A percentile compares a stretch with the other conserved stretches of the same genome.
Conservation (phyloP, 2,113 vertebrate genomes). For the Plestiodon gilberti region DNA sequence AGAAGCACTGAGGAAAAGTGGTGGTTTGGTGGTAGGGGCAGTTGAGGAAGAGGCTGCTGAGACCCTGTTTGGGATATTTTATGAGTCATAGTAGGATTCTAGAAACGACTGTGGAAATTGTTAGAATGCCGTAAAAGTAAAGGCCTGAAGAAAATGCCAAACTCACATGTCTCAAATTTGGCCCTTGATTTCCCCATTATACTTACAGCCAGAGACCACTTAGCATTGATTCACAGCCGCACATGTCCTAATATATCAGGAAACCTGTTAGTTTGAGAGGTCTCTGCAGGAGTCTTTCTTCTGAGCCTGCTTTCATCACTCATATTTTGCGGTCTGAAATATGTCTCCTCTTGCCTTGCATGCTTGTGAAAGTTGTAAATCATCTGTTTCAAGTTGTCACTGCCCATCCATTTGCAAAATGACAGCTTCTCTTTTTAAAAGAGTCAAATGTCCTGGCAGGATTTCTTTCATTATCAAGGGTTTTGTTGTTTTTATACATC, state of each 20-base stretch:
- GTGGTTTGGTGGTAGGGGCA: neutral
- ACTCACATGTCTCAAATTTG: neutral
- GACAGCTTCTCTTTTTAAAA: constrained; percentile 7
- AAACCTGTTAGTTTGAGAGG: neutral
- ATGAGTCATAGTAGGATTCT: neutral
- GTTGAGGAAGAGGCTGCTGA: neutral
- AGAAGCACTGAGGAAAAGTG: no score
- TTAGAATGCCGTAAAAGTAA: neutral
- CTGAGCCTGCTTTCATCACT: neutral
- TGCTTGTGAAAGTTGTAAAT: constrained; percentile 26
- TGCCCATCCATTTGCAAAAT: neutral
- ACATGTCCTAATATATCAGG: fast-evolving
- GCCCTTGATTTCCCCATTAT: neutral
- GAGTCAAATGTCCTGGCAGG: neutral
- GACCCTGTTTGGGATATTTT: neutral
- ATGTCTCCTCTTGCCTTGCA: neutral
- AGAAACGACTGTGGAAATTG: neutral
- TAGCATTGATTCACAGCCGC: neutral
- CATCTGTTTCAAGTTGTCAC: neutral
- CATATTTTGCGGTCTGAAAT: constrained; percentile 14
- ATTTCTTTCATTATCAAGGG: neutral
- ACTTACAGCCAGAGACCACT: neutral
- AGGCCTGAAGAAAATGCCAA: neutral
- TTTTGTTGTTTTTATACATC: neutral
- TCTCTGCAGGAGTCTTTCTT: neutral